phyloP scores from a whole-genome alignment of 2,113 vertebrate genomes.

The Neolamprologus fasciatus region DNA sequence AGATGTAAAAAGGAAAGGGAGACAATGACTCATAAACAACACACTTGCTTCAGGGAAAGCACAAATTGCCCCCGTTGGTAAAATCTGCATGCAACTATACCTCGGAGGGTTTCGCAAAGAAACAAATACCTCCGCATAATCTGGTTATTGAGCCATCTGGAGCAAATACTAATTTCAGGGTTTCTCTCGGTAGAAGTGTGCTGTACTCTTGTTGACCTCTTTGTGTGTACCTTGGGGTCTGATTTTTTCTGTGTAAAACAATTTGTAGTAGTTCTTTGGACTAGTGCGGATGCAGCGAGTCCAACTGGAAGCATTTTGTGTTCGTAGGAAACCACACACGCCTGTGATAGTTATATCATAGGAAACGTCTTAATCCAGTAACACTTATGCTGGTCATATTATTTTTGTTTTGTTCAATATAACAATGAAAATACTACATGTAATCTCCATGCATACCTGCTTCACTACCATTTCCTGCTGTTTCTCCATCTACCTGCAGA shows the following conservation, averaged over 20 bases:
- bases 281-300: neutral
- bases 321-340: neutral
- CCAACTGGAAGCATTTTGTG: neutral
- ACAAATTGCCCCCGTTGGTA: neutral
- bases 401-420: neutral
- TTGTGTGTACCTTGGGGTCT: neutral
- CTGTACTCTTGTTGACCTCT: conserved; percentile 17
- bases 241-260: neutral
- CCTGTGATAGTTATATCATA: neutral
- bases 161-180: neutral
- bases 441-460: neutral
- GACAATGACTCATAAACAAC: neutral
- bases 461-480: neutral
- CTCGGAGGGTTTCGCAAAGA: neutral
- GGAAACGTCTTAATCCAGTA: neutral
- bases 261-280: conserved; percentile 6
- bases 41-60: neutral
- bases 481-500: neutral
- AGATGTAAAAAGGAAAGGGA: neutral
- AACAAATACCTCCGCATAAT: conserved; percentile 2
- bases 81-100: conserved; percentile 13
- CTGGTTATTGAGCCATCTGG: conserved; percentile 15
- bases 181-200: neutral
- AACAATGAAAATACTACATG: neutral
- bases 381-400: neutral